Conservation (phyloP, 2,113 vertebrate genomes). For the Oxygymnocypris stewartii region DNA sequence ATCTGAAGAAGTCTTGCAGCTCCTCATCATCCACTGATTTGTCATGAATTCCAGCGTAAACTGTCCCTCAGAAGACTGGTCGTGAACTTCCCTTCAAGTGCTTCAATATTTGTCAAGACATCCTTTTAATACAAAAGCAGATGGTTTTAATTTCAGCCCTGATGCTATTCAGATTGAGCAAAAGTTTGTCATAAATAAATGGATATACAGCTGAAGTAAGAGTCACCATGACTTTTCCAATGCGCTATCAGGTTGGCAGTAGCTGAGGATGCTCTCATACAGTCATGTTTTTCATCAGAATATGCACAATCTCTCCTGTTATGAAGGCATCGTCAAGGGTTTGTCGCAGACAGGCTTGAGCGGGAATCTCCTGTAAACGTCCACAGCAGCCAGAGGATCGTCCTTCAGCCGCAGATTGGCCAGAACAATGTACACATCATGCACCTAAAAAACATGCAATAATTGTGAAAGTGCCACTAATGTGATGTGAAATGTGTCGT, state of each 20-base stretch:
- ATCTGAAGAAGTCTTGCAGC: slow-evolving; percentile 71
- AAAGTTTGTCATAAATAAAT: too few species aligned
- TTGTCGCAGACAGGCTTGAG: slow-evolving; percentile 63
- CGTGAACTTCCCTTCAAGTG: slow-evolving; percentile 69
- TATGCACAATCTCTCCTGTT: slow-evolving; percentile 68
- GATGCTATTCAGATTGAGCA: background rate
- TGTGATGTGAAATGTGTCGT: background rate
- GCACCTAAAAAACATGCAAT: background rate
- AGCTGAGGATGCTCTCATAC: slow-evolving; percentile 69
- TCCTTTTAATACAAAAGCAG: slow-evolving; percentile 50
- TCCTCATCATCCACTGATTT: slow-evolving; percentile 70
- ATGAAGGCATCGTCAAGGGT: slow-evolving; percentile 74
- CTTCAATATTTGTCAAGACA: slow-evolving; percentile 69
- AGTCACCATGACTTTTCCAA: slow-evolving; percentile 73
- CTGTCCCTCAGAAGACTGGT: slow-evolving; percentile 64
- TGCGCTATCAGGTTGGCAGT: slow-evolving; percentile 64
- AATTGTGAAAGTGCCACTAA: background rate
- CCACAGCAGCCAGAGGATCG: background rate
- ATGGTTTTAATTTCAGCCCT: background rate
- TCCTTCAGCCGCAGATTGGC: background rate
- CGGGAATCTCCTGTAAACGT: slow-evolving; percentile 62
- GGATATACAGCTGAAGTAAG: too few species aligned
- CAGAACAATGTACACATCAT: background rate
- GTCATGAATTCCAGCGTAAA: slow-evolving; percentile 68
- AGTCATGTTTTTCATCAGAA: slow-evolving; percentile 70